Conservation (phyloP, 2,888 invertebrate species). For the Penaeus monodon region DNA sequence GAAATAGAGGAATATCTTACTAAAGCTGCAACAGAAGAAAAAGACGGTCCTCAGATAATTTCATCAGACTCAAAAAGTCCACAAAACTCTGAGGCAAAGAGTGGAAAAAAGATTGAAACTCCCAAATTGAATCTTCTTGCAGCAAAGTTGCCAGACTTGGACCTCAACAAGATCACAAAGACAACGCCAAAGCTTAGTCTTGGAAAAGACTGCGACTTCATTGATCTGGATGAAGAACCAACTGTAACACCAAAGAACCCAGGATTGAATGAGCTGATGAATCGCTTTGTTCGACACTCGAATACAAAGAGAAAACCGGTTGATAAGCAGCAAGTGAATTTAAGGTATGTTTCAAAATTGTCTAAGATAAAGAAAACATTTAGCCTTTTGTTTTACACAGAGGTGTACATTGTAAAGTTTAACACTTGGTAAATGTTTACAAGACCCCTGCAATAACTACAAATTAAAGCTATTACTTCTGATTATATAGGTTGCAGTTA, state of each 20-base stretch:
- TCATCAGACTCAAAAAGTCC: no score
- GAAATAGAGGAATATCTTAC: background rate
- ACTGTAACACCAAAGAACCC: slow-evolving; percentile 69
- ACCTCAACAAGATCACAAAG: slow-evolving; percentile 67
- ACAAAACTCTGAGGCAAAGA: no score
- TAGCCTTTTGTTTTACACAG: no score
- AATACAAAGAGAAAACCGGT: slow-evolving; percentile 72
- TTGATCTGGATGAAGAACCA: slow-evolving; percentile 76
- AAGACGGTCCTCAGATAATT: background rate
- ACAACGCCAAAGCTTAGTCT: slow-evolving; percentile 73
- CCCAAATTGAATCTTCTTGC: slow-evolving; percentile 31
- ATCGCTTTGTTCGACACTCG: slow-evolving; percentile 80
- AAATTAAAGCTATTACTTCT: no score
- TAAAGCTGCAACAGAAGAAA: background rate
- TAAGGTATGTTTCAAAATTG: slow-evolving; percentile 71
- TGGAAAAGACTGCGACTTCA: slow-evolving; percentile 73
- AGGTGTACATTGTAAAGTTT: no score
- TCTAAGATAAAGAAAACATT: no score
- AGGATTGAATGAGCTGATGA: slow-evolving; percentile 79
- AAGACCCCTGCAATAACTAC: no score
- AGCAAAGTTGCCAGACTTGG: slow-evolving; percentile 39
- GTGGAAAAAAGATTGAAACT: background rate
- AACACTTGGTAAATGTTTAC: no score
- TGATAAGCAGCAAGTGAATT: slow-evolving; percentile 74
- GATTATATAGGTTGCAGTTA: no score